phyloP scores from a whole-genome alignment of 2,113 vertebrate species.

The Sardina pilchardus region DNA sequence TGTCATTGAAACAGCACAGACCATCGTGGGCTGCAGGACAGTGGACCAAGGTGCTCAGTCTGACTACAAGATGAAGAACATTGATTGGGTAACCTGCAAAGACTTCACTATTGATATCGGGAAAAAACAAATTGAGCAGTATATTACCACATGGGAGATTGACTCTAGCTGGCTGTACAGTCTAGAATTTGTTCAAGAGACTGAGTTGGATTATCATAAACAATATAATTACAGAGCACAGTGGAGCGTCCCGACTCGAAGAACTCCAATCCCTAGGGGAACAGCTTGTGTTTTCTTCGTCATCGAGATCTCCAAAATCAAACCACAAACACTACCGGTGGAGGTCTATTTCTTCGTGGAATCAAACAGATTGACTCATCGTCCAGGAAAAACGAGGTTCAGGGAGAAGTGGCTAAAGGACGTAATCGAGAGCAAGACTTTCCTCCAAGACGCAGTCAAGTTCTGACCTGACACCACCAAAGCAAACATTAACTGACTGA shows the following conservation, averaged over 20 bases:
- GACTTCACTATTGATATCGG: slow-evolving; percentile 77
- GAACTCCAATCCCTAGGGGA: slow-evolving; percentile 65
- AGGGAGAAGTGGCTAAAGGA: slow-evolving; percentile 72
- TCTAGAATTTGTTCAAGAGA: slow-evolving; percentile 64
- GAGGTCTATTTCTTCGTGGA: slow-evolving; percentile 80
- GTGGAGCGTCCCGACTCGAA: slow-evolving; percentile 74
- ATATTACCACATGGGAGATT: slow-evolving; percentile 75
- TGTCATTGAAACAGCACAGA: slow-evolving; percentile 30
- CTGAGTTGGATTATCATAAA: slow-evolving; percentile 60
- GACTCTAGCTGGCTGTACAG: slow-evolving; percentile 70
- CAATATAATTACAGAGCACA: slow-evolving; percentile 74
- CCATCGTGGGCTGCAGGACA: rapidly evolving
- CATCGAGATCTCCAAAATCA: slow-evolving; percentile 68
- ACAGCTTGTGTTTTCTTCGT: slow-evolving; percentile 74
- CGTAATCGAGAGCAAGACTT: slow-evolving; percentile 65
- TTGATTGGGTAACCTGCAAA: slow-evolving; percentile 66
- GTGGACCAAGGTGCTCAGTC: background rate
- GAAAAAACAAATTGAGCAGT: slow-evolving; percentile 68
- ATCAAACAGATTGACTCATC: slow-evolving; percentile 70
- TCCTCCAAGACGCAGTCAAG: slow-evolving; percentile 45
- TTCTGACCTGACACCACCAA: slow-evolving; percentile 44
- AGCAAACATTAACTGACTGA: background rate
- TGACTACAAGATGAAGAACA: slow-evolving; percentile 35
- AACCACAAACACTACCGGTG: slow-evolving; percentile 67
- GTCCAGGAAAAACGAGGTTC: slow-evolving; percentile 60